These are phyloP conservation scores for Diarsia brunnea DNA, from an alignment of 2,888 invertebrate genomes.

Conservation along the genomic window DNA sequence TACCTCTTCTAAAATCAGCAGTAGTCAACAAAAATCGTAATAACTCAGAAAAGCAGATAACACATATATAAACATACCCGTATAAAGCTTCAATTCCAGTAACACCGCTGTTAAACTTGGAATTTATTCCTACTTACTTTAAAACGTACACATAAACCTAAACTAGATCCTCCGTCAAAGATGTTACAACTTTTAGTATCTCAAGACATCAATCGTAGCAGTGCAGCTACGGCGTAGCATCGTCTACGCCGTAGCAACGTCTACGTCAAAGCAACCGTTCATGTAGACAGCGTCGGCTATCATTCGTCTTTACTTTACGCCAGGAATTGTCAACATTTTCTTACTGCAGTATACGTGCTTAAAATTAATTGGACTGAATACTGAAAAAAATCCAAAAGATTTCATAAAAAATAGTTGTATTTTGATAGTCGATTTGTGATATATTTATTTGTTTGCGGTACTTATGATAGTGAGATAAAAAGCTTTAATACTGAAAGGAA, in stretches of 20 bases:
- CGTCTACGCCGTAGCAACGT: conserved; percentile 45
- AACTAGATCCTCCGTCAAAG: conserved; percentile 28
- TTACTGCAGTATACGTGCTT: background rate
- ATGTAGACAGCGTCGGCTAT: conserved; percentile 34
- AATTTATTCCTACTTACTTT: conserved; percentile 1
- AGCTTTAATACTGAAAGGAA: background rate
- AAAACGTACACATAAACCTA: conserved; percentile 29
- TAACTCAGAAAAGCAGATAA: background rate
- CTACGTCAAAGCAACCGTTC: conserved; percentile 42
- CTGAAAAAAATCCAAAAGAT: background rate
- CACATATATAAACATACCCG: background rate
- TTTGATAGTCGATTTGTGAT: background rate
- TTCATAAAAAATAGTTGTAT: background rate
- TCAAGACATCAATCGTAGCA: conserved; percentile 50
- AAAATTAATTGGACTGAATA: background rate
- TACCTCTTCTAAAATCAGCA: too few species aligned
- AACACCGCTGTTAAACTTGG: conserved; percentile 4
- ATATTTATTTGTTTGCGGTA: background rate
- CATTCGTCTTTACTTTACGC: conserved; percentile 51
- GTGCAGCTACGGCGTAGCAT: conserved; percentile 38
- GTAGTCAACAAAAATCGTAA: background rate
- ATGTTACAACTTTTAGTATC: conserved; percentile 39
- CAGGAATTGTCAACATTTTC: conserved; percentile 27
- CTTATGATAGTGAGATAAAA: background rate
- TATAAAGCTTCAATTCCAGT: background rate